Evolutionary conservation across 2,888 invertebrate species (phyloP), one percentile per base, ranked within the genome.

Genomic region (Phengaris alcon): DNA sequence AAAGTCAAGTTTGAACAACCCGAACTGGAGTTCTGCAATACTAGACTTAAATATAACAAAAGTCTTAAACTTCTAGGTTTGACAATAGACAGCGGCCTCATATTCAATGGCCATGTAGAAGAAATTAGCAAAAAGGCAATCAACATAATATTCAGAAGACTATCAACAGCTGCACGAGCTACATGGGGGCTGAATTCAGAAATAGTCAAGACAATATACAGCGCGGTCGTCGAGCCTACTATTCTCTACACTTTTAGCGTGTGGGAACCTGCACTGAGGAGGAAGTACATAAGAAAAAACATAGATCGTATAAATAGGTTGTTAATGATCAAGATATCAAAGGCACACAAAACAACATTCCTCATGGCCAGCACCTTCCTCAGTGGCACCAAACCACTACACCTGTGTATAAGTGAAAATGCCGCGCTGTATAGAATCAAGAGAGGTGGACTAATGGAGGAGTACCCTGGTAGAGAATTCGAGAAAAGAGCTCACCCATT

Each of bases 121-220:
- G 52, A 69, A 0, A n/a, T 68, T 3, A 68, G 46, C 22, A 22
- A 22, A 9, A 78, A 78, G 12, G 75, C 76, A 9, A 12, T 74
- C 6, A 74, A 51, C 10, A 13, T 77, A 10, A 22, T 22, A 22
- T 75, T 73, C 70, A 75, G 73, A 46, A 15, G 5, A 15, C 2
- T 78, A 2, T 64, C 75, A 0, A 44, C 15, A 9, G 74, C 77
- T 15, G 75, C 74, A 1, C 46, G 73, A 46, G 74, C 73, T 13
- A 75, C 48, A 9, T 75, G 75, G 78, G 78, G 75, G 0, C 73
- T 76, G 0, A 68, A 73, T 6, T 54, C 76, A 1, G 75, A 75
- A 7, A 76, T 77, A 8, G 3, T 76, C 3, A 9, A 68, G 2
- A 73, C 70, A 0, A 52, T 77, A 7, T 73, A 75, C 12, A 68